Conservation (phyloP, 2,888 invertebrate species). For the Odontocerum albicorne region DNA sequence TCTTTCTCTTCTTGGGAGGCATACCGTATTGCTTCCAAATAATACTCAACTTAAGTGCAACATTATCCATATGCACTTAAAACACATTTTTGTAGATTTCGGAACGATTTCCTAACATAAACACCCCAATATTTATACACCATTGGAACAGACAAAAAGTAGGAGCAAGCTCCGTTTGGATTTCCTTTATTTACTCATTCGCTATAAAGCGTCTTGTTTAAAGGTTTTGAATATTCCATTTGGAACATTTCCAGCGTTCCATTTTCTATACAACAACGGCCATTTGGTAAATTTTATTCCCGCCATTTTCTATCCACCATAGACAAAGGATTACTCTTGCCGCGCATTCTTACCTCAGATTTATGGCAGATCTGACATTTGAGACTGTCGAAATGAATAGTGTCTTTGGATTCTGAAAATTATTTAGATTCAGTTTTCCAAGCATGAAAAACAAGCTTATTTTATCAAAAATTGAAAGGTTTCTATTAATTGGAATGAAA, state of each 20-base stretch:
- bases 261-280: slow-evolving; percentile 6
- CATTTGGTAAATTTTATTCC: slow-evolving; percentile 26
- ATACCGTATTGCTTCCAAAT: too few relatives aligned
- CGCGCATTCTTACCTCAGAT: background rate
- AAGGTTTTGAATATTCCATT: slow-evolving; percentile 31
- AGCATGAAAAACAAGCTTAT: too few relatives aligned
- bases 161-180: slow-evolving; percentile 14
- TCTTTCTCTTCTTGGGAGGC: too few relatives aligned
- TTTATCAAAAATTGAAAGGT: too few relatives aligned
- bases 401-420: too few relatives aligned
- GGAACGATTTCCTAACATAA: too few relatives aligned
- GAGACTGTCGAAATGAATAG: background rate
- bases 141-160: slow-evolving; percentile 8
- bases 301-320: slow-evolving; percentile 24
- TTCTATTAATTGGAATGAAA: too few relatives aligned
- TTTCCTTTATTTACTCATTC: slow-evolving; percentile 25
- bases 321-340: slow-evolving; percentile 13
- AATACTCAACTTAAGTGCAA: too few relatives aligned
- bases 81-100: too few relatives aligned
- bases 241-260: slow-evolving; percentile 29
- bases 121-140: too few relatives aligned
- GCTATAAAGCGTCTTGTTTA: slow-evolving; percentile 31
- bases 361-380: background rate
- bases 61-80: too few relatives aligned
- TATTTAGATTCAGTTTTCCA: too few relatives aligned